A percentile compares a stretch with the other conserved stretches of the same genome.
Conservation (phyloP, 2,888 invertebrate species). For the Dioctria linearis region DNA sequence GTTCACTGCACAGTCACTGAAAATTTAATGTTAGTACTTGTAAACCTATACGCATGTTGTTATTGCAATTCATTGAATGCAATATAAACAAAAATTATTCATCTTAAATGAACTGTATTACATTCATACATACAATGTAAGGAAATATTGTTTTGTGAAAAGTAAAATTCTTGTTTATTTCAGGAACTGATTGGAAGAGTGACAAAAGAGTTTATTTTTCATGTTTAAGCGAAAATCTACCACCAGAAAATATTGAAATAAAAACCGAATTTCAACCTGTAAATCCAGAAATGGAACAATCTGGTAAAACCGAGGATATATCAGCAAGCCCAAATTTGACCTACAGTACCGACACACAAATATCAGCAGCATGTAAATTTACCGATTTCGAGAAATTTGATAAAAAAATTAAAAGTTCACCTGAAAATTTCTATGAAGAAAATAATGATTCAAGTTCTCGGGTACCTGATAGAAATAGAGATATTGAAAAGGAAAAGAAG, state of each 20-base stretch:
- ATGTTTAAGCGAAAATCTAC: constrained; percentile 9
- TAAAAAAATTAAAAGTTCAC: constrained; percentile 10
- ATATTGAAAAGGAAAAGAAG: background rate
- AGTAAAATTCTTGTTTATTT: background rate
- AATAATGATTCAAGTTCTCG: background rate
- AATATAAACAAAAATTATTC: no score
- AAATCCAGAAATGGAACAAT: background rate
- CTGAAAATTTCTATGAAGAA: background rate
- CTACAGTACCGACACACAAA: constrained; percentile 25
- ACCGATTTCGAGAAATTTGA: constrained; percentile 20
- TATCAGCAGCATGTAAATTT: constrained; percentile 14
- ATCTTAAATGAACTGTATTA: no score
- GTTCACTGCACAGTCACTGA: no score
- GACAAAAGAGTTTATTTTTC: constrained; percentile 34
- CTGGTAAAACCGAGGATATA: constrained; percentile 8
- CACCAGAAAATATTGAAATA: background rate
- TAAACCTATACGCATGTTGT: no score
- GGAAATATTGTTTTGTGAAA: no score
- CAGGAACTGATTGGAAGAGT: constrained; percentile 65
- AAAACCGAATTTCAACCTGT: constrained; percentile 3
- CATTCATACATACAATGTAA: no score
- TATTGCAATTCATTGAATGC: no score
- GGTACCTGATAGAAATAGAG: background rate
- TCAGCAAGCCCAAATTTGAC: constrained; percentile 39
- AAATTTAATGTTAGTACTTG: background rate